Conservation (phyloP, 2,797 vertebrate species). For the Spinibarbus caldwelli region DNA sequence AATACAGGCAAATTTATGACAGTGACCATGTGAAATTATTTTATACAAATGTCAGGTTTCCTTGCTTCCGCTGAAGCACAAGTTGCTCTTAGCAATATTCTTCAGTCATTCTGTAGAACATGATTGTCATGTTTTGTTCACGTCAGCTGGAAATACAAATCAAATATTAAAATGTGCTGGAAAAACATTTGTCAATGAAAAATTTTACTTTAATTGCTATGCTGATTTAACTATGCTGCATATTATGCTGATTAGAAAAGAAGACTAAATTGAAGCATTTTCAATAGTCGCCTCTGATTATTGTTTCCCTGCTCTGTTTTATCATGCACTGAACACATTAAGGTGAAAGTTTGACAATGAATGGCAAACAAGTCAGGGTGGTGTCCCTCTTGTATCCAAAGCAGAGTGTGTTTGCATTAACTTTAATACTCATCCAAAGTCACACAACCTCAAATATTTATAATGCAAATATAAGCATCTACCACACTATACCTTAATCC, state of each 20-base stretch:
- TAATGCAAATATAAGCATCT: conserved; percentile 22
- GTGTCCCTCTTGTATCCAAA: conserved; percentile 1
- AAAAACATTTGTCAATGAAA: neutral
- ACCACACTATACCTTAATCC: neutral
- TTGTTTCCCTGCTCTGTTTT: neutral
- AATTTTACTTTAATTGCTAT: neutral
- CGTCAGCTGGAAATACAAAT: neutral
- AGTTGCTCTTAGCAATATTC: neutral
- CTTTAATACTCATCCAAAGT: neutral
- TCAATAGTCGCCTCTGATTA: neutral
- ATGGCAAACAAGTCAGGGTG: neutral
- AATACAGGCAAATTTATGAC: neutral
- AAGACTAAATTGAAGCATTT: neutral
- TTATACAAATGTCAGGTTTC: neutral
- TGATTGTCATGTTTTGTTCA: neutral
- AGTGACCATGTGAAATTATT: neutral
- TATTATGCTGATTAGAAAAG: neutral
- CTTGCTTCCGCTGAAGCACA: no score
- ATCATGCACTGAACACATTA: neutral
- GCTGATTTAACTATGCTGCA: neutral
- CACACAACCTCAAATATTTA: conserved; percentile 18
- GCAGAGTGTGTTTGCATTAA: neutral
- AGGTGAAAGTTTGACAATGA: neutral
- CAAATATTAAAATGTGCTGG: neutral
- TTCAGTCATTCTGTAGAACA: neutral